A percentile compares a stretch with the other conserved stretches of the same genome.
Conservation (phyloP, 2,797 vertebrate genomes). For the Alosa sapidissima region DNA sequence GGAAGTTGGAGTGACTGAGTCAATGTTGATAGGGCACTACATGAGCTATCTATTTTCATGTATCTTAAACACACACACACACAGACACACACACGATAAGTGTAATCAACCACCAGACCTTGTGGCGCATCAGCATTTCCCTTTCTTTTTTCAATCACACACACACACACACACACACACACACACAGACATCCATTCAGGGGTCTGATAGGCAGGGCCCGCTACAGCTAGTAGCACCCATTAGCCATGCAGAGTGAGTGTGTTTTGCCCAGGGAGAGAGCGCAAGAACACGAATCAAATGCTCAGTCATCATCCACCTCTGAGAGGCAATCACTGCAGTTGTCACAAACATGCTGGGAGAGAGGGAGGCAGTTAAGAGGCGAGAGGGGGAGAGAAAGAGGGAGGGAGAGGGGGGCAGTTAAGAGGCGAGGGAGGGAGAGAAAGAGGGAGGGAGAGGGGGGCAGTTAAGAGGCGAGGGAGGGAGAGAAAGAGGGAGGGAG, state of each 20-base stretch:
- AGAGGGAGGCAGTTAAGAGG: constrained; percentile 42
- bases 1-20: not conserved
- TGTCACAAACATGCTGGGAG: constrained; percentile 31
- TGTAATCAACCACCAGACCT: not conserved
- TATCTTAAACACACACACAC: not conserved
- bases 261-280: not conserved
- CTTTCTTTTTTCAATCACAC: not conserved
- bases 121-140: not conserved
- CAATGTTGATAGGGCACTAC: not conserved
- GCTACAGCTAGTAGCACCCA: not conserved
- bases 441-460: too few relatives aligned
- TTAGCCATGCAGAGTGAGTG: constrained; percentile 3
- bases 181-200: too few relatives aligned
- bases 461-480: constrained; percentile 28
- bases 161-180: too few relatives aligned
- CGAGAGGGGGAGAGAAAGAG: constrained; percentile 49
- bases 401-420: constrained; percentile 41
- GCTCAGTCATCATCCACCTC: constrained; percentile 30
- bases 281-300: not conserved
- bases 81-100: not conserved
- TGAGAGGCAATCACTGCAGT: constrained; percentile 36
- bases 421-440: constrained; percentile 26
- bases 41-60: not conserved
- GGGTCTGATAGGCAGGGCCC: not conserved
- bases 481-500: not conserved